phyloP scores from a whole-genome alignment of 1,140 invertebrate species.

The Aphidius ervi region DNA sequence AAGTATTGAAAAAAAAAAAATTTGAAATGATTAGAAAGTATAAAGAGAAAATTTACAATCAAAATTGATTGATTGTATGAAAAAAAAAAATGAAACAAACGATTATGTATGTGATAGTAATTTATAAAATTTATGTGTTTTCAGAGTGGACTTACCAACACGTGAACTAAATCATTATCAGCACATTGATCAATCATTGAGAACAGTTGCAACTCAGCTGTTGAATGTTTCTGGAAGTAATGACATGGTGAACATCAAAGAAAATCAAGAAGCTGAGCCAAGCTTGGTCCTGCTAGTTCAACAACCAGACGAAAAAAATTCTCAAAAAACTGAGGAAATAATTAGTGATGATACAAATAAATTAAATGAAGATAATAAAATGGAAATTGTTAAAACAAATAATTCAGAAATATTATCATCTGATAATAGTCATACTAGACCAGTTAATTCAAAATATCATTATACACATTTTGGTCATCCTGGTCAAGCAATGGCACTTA shows the following conservation, averaged over 20 bases:
- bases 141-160: conserved; percentile 18
- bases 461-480: conserved; percentile 48
- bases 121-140: conserved; percentile 18
- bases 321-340: neutral
- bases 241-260: conserved; percentile 8
- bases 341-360: conserved; percentile 2
- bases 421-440: conserved; percentile 33
- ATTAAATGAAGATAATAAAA: conserved; percentile 11
- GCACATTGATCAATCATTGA: conserved; percentile 45
- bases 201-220: conserved; percentile 48
- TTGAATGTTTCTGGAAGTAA: conserved; percentile 39
- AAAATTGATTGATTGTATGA: neutral
- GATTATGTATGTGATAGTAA: neutral
- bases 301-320: conserved; percentile 13
- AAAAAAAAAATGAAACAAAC: neutral
- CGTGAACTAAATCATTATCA: conserved; percentile 42
- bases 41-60: neutral
- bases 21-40: too few species aligned
- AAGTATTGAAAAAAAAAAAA: too few species aligned
- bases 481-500: conserved; percentile 50
- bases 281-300: conserved; percentile 19
- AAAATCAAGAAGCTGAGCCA: conserved; percentile 19
- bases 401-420: conserved; percentile 21
- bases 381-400: conserved; percentile 18
- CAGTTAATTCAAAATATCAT: conserved; percentile 49